Base-by-base conservation (phyloP, 2,888 invertebrate genomes). In the Chrysina gloriosa region DNA sequence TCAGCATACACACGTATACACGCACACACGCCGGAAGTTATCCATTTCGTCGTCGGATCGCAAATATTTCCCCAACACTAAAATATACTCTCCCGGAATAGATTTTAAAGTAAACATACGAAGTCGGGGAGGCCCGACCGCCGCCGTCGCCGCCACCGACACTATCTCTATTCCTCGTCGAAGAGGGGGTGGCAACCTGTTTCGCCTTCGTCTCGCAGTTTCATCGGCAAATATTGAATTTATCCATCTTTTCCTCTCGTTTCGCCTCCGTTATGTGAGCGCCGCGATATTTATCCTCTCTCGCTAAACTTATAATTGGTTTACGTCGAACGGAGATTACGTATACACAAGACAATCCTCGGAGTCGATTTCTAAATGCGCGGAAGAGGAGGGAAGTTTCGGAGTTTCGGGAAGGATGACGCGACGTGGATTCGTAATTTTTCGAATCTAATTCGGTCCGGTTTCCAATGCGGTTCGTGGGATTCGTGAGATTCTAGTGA, bases 251-350 rank as follows among this genome's bases (percentile, higher is more conserved):
- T 54, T 54, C 34, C 34, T 54, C 54, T 54, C 34, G 34, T 54
- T 54, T 54, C 54, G 34, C 54, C 54, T 31, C 34, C 9, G 34
- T n/a, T 54, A 29, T 29, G 31, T 19, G 9, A 19, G 23, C 19
- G 47, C 47, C 19, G 19, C 47, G 47, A 47, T 34, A 54, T 54
- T 54, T 54, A 54, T 54, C 54, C 54, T 54, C 23, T 47, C 27
- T 11, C 39, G 23, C 25, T 27, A 52, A 65, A 65, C 65, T 65
- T 52, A 65, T 65, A 65, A 65, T 65, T 65, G 50, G 65, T 65
- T 65, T 65, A 52, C 36, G 52, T 39, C 36, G 54, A 54, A 34
- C 16, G 54, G 54, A 48, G 54, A 54, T 54, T 54, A 54, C n/a
- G 47, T 54, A 54, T 54, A 54, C 54, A 54, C 34, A 54, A 54